These are phyloP conservation scores for Nomada fabriciana DNA, from an alignment of 2,888 invertebrate genomes.

Conservation along the genomic window DNA sequence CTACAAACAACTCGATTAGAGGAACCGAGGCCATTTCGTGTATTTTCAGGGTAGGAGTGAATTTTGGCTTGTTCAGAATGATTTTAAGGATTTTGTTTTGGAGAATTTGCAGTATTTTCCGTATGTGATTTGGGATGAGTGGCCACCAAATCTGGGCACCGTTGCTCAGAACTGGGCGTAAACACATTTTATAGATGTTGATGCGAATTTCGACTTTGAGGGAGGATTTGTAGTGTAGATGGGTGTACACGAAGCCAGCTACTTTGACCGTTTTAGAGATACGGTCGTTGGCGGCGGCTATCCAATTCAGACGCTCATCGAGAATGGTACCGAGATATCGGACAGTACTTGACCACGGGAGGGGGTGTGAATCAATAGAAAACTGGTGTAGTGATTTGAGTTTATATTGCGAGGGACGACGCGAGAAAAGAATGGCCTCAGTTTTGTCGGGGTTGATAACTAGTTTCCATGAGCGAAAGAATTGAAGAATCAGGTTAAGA, in stretches of 20 bases:
- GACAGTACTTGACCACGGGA: neutral
- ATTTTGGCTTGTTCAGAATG: too few species aligned
- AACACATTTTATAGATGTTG: too few species aligned
- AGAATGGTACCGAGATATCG: neutral
- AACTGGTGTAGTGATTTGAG: neutral
- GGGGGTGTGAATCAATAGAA: neutral
- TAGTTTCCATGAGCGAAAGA: neutral
- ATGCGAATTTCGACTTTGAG: neutral
- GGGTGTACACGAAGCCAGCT: neutral
- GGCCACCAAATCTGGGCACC: too few species aligned
- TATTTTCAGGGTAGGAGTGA: too few species aligned
- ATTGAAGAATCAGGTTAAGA: neutral
- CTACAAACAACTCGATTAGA: too few species aligned
- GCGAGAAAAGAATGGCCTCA: neutral
- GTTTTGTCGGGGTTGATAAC: neutral
- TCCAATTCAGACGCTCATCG: neutral
- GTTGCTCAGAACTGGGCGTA: too few species aligned
- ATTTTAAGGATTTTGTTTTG: too few species aligned
- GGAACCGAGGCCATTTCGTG: too few species aligned
- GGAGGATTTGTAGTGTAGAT: neutral
- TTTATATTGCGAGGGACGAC: neutral
- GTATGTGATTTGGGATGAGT: too few species aligned
- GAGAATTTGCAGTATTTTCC: too few species aligned
- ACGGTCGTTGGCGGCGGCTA: neutral
- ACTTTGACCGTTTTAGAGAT: neutral